phyloP scores from a whole-genome alignment of 1,140 invertebrate species.

The Octopus bimaculoides region DNA sequence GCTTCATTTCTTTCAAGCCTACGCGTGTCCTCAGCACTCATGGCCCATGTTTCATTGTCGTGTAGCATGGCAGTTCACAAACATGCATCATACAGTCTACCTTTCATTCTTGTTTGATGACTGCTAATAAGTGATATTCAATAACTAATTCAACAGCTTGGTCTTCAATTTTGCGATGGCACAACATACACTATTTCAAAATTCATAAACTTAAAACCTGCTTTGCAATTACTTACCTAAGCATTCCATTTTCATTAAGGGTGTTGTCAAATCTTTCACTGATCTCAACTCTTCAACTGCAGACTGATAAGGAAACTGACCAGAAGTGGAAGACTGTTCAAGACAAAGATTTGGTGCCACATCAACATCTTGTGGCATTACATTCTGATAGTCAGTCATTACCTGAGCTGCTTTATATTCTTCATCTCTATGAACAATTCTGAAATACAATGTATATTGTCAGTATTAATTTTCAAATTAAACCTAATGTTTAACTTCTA shows the following conservation, averaged over 20 bases:
- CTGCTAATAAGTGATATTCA: too few species aligned
- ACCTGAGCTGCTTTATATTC: conserved; percentile 42
- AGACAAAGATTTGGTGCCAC: conserved; percentile 41
- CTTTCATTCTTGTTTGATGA: too few species aligned
- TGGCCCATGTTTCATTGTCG: too few species aligned
- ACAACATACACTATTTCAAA: not conserved
- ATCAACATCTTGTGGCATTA: conserved; percentile 34
- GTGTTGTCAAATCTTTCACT: conserved; percentile 34
- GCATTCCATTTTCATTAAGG: conserved; percentile 48
- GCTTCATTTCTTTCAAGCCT: too few species aligned
- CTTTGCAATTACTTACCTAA: conserved; percentile 33
- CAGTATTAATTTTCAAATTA: too few species aligned
- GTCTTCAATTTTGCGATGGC: too few species aligned
- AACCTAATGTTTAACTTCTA: too few species aligned
- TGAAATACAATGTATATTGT: conserved; percentile 14
- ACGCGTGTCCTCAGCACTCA: too few species aligned
- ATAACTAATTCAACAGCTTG: too few species aligned
- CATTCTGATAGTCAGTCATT: conserved; percentile 36
- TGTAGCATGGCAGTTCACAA: too few species aligned
- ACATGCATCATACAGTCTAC: too few species aligned
- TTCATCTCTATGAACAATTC: conserved; percentile 43
- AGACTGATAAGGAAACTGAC: conserved; percentile 35
- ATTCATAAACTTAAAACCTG: not conserved
- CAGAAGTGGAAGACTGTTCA: conserved; percentile 11
- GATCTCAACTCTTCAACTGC: conserved; percentile 37